Evolutionary conservation across 1,140 invertebrate genomes (phyloP).

Genomic region (Ceratosolen solmsi): DNA sequence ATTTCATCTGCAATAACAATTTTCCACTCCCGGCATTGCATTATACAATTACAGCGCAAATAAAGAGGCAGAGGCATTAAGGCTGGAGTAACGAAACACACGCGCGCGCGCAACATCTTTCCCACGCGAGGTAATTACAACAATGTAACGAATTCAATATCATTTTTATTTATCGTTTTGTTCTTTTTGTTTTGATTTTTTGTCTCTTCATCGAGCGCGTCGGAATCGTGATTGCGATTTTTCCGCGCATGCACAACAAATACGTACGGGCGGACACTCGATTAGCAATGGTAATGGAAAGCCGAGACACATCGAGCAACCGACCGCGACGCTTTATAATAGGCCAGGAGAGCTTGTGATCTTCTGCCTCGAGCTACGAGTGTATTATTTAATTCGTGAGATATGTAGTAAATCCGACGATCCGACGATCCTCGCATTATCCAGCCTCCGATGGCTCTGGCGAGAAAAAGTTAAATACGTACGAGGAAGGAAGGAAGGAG

Average conservation of each 20-base stretch:
- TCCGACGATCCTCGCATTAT: too few species aligned
- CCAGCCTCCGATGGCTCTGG: too few species aligned
- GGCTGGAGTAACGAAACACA: conserved; percentile 5
- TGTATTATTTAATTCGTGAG: background rate
- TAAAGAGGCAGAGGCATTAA: background rate
- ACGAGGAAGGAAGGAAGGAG: too few species aligned
- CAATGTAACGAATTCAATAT: conserved; percentile 35
- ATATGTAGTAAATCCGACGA: too few species aligned
- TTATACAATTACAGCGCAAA: conserved; percentile 32
- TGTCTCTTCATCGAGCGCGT: background rate
- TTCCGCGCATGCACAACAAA: background rate
- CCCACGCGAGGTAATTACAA: conserved; percentile 24
- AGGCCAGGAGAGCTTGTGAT: background rate
- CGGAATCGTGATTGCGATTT: conserved; percentile 36
- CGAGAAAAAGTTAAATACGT: too few species aligned
- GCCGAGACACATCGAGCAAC: conserved; percentile 24
- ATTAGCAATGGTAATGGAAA: conserved; percentile 46
- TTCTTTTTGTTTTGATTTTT: conserved; percentile 26
- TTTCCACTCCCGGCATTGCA: conserved; percentile 29
- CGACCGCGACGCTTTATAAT: conserved; percentile 40
- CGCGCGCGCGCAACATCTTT: conserved; percentile 7
- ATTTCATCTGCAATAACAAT: conserved; percentile 31
- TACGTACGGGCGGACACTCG: background rate
- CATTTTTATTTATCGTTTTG: conserved; percentile 21
- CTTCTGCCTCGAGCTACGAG: background rate